Percentiles rank a stretch among this genome's conserved stretches.
Evolutionary conservation across 2,113 vertebrate species (phyloP).

Genomic region (Coracopsis vasa): DNA sequence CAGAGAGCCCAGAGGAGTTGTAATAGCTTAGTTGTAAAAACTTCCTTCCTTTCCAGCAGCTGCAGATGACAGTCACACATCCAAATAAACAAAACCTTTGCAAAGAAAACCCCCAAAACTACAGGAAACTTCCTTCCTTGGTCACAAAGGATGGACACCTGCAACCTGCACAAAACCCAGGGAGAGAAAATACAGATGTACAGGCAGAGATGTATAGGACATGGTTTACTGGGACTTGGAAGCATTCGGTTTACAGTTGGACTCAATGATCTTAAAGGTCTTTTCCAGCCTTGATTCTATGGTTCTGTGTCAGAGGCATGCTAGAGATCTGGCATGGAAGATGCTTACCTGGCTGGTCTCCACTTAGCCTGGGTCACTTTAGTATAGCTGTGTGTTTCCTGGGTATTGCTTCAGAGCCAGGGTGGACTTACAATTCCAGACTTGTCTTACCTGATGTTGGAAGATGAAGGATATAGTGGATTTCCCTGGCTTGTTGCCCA

Average conservation of each 20-base stretch:
- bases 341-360: background rate
- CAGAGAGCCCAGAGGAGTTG: background rate
- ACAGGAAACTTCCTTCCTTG: background rate
- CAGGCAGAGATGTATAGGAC: background rate
- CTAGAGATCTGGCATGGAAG: background rate
- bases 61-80: background rate
- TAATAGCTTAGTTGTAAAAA: background rate
- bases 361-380: background rate
- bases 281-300: background rate
- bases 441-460: background rate
- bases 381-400: fast-evolving
- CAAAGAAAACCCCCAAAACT: background rate
- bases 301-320: background rate
- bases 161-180: background rate
- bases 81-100: background rate
- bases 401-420: background rate
- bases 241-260: background rate
- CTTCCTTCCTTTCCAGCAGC: background rate
- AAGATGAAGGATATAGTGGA: background rate
- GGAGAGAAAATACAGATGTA: background rate
- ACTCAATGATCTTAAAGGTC: background rate
- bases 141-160: background rate
- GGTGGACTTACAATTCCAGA: background rate
- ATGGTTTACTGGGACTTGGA: background rate
- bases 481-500: background rate